Percentiles rank a stretch among this genome's conserved stretches.
Conservation (phyloP, 2,113 vertebrate genomes). For the Erpornis zantholeuca region DNA sequence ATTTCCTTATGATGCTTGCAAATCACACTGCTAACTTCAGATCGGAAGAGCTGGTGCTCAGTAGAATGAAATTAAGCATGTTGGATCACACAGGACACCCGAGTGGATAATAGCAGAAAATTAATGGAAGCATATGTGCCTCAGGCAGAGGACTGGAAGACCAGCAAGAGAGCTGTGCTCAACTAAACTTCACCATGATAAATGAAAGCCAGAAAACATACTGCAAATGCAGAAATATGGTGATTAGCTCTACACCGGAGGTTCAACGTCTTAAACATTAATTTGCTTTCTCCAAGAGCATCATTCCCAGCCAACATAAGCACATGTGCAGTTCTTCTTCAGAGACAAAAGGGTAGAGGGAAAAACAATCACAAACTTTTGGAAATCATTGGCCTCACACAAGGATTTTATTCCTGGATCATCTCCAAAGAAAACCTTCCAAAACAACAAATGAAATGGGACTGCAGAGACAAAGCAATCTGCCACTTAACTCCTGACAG, state of each 20-base stretch:
- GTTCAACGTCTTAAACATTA: not conserved
- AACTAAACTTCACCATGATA: slow-evolving; percentile 54
- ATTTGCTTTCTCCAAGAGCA: slow-evolving; percentile 28
- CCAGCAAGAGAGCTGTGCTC: slow-evolving; percentile 38
- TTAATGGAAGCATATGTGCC: slow-evolving; percentile 61
- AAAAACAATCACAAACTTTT: not conserved
- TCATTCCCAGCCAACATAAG: not conserved
- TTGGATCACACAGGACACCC: slow-evolving; percentile 65
- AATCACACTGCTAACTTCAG: slow-evolving; percentile 39
- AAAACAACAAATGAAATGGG: not conserved
- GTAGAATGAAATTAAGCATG: slow-evolving; percentile 58
- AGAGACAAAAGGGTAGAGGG: not conserved
- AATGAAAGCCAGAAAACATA: slow-evolving; percentile 20
- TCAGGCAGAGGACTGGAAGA: slow-evolving; percentile 55
- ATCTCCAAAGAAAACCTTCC: slow-evolving; percentile 5
- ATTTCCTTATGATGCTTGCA: slow-evolving; percentile 52
- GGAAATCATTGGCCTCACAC: not conserved
- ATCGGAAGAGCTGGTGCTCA: slow-evolving; percentile 46
- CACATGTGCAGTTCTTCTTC: not conserved
- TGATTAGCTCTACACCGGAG: slow-evolving; percentile 41
- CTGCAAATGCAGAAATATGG: slow-evolving; percentile 31
- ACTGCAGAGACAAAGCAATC: not conserved
- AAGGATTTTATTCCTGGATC: slow-evolving; percentile 5
- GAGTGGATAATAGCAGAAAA: slow-evolving; percentile 64
- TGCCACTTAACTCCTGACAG: not conserved